Conservation (phyloP, 53 echinoderm and acorn worm genomes). For the Holothuria scabra region DNA sequence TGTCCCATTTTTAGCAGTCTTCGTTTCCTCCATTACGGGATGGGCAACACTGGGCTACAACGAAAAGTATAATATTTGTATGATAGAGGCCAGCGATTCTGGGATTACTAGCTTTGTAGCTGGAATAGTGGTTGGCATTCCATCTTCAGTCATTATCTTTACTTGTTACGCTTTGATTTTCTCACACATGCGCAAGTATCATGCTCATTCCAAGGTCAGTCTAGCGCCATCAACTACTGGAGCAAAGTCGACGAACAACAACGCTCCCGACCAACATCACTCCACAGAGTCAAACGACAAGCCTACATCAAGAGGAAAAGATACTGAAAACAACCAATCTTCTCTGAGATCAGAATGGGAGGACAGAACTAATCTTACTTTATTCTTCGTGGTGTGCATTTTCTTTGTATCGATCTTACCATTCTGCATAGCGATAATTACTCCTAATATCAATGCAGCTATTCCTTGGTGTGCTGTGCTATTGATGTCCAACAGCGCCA, state of each 20-base stretch:
- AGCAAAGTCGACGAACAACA: too few relatives aligned
- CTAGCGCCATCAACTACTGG: not conserved
- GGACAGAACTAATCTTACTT: not conserved
- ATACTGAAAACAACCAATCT: too few relatives aligned
- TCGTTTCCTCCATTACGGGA: not conserved
- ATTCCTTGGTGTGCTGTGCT: slow-evolving; percentile 18
- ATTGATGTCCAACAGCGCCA: slow-evolving; percentile 6
- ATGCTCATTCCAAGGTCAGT: not conserved
- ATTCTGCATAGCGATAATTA: slow-evolving; percentile 4
- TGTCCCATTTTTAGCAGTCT: not conserved
- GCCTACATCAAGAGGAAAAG: too few relatives aligned
- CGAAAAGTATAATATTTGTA: slow-evolving; percentile 18
- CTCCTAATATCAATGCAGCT: not conserved
- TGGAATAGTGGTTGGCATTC: slow-evolving; percentile 3
- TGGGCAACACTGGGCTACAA: slow-evolving; percentile 21
- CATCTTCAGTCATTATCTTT: not conserved
- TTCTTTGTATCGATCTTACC: slow-evolving; percentile 6
- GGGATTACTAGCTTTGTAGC: slow-evolving; percentile 3
- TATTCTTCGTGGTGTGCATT: not conserved
- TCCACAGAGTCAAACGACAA: too few relatives aligned
- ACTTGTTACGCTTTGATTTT: slow-evolving; percentile 4
- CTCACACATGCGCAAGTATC: not conserved
- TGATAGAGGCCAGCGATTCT: not conserved
- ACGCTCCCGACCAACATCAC: not conserved
- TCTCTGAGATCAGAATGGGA: not conserved